Base-by-base conservation (phyloP, 2,113 vertebrate genomes). In the Pongo pygmaeus region DNA sequence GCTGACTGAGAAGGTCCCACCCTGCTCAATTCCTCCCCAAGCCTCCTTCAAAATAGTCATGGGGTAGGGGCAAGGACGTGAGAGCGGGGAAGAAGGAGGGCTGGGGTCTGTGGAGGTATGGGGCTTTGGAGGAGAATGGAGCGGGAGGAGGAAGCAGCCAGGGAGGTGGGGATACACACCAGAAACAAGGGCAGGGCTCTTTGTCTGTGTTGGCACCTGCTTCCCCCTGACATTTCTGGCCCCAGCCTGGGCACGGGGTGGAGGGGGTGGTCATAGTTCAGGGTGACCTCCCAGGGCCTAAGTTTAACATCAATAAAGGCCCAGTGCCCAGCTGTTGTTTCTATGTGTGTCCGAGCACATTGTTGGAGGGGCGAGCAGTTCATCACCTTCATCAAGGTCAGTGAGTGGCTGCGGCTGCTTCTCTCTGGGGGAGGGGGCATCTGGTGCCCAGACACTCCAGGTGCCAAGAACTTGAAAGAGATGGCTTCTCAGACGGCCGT, bases 291-390 rank as follows among this genome's bases (percentile, higher is more conserved):
- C 77, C 89, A 77, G 84, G 93, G 97, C 87, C 97, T 97, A 95
- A 93, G 97, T 97, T 94, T 95, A 96, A 94, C 67, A 84, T 27
- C 92, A 96, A 84, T 95, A 96, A 93, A 87, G 86, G 90, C 89
- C 97, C 98, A 96, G 97, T 98, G 97, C 89, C 97, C 98, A 97
- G 97, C 96, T 98, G 92, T 97, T 97, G 83, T 98, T 98, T 98
- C 98, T 98, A 86, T 95, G 95, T 93, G 27, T 70, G 96, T 96
- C 96, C 25, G 67, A 67, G 90, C 77, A 27, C 97, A 95, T 94
- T 94, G 97, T 40, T 97, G 97, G 97, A 97, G 85, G 85, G 35
- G 23, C 8, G 1, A 18, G 32, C 12, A 5, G 69, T 16, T 72
- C 16, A 18, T 90, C 97, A 78, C 94, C 93, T 93, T n/a, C n/a